Conservation (phyloP, 2,113 vertebrate species). For the Microtus oregoni region DNA sequence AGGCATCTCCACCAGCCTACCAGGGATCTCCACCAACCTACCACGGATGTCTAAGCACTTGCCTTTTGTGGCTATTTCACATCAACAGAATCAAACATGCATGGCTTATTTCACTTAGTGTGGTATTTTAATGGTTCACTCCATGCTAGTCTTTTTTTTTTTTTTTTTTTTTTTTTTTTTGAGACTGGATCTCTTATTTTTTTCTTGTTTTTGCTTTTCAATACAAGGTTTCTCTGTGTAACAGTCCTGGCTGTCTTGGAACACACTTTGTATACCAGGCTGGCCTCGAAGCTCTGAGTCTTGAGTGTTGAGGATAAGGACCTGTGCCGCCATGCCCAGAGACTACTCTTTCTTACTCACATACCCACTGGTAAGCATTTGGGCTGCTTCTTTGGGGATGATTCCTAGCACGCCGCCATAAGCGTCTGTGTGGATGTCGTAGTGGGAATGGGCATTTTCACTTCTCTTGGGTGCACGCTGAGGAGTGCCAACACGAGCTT, state of each 20-base stretch:
- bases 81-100: not conserved
- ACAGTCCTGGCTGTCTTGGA: not conserved
- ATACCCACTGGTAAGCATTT: not conserved
- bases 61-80: not conserved
- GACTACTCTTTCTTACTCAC: not conserved
- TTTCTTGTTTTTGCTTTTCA: not conserved
- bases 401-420: not conserved
- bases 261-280: not conserved
- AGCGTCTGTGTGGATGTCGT: not conserved
- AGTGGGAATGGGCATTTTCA: not conserved
- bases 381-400: not conserved
- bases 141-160: not conserved
- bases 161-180: not conserved
- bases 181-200: not conserved
- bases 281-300: not conserved
- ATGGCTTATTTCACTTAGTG: not conserved
- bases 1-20: not conserved
- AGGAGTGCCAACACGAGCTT: not conserved
- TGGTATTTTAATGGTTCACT: not conserved
- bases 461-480: not conserved
- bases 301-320: not conserved
- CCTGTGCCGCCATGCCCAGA: fast-evolving
- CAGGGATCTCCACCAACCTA: not conserved
- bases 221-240: not conserved
- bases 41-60: not conserved